Conservation (phyloP, 2,113 vertebrate genomes). For the Eulacestoma nigropectus region DNA sequence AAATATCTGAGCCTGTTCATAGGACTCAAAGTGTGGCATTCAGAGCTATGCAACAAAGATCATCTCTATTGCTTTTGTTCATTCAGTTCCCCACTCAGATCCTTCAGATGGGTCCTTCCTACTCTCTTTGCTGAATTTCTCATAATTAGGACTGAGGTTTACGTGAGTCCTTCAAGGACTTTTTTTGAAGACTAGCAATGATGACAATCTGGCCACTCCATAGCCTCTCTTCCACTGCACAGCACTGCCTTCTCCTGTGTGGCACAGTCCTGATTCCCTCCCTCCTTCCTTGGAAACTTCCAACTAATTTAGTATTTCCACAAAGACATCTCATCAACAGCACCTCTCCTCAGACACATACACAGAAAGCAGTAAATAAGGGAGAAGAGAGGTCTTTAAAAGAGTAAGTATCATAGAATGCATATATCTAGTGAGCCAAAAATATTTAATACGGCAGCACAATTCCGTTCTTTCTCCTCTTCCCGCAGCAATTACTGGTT, state of each 20-base stretch:
- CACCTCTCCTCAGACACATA: neutral
- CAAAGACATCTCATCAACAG: neutral
- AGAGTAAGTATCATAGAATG: neutral
- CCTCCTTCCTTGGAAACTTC: neutral
- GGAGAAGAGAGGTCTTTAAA: neutral
- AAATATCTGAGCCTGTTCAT: neutral
- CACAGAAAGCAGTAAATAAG: neutral
- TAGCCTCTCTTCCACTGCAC: neutral
- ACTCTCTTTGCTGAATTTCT: neutral
- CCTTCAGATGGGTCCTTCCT: neutral
- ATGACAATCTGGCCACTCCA: neutral
- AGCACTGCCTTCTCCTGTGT: neutral
- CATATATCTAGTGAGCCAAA: neutral
- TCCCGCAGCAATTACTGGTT: neutral
- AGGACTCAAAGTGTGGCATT: neutral
- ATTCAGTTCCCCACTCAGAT: neutral
- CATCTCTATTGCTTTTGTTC: neutral
- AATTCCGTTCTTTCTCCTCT: neutral
- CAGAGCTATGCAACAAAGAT: neutral
- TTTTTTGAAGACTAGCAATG: neutral
- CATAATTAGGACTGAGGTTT: neutral
- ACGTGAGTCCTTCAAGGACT: neutral
- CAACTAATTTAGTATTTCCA: neutral
- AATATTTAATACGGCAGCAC: neutral
- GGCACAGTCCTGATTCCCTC: neutral